Percentiles rank a stretch among this genome's conserved stretches.
These are phyloP conservation scores for Megalonaias nervosa DNA, from an alignment of 1,140 invertebrate genomes.

Conservation along the genomic window DNA sequence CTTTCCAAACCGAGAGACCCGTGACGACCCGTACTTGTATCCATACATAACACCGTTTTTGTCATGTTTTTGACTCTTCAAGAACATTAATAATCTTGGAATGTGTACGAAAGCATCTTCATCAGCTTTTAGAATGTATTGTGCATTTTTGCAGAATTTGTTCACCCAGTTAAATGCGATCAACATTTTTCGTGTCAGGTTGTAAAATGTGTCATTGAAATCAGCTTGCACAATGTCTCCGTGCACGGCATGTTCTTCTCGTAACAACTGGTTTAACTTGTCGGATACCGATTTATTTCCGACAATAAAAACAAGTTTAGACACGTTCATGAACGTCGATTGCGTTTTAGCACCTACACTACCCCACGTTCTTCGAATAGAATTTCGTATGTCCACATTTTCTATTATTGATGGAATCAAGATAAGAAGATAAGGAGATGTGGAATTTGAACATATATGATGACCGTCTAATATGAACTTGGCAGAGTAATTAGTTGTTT, in stretches of 20 bases:
- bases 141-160: slow-evolving; percentile 77
- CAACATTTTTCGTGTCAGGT: slow-evolving; percentile 19
- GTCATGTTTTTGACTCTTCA: background rate
- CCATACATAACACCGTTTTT: slow-evolving; percentile 1
- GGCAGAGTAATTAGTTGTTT: too few relatives aligned
- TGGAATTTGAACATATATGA: slow-evolving; percentile 2
- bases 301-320: slow-evolving; percentile 10
- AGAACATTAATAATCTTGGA: slow-evolving; percentile 74
- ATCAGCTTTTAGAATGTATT: slow-evolving; percentile 72
- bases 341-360: background rate
- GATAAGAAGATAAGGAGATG: slow-evolving; percentile 5
- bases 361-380: slow-evolving; percentile 6
- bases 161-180: slow-evolving; percentile 82
- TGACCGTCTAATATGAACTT: background rate
- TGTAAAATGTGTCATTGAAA: slow-evolving; percentile 14
- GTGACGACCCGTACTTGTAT: background rate
- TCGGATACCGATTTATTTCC: background rate
- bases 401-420: slow-evolving; percentile 13
- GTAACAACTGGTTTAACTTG: background rate
- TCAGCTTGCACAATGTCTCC: slow-evolving; percentile 17
- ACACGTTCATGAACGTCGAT: background rate
- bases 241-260: slow-evolving; percentile 1
- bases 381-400: background rate
- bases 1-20: slow-evolving; percentile 21
- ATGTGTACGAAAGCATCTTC: slow-evolving; percentile 71